These are phyloP conservation scores for Achatina immaculata DNA, from an alignment of 1,140 invertebrate species.

Conservation along the genomic window DNA sequence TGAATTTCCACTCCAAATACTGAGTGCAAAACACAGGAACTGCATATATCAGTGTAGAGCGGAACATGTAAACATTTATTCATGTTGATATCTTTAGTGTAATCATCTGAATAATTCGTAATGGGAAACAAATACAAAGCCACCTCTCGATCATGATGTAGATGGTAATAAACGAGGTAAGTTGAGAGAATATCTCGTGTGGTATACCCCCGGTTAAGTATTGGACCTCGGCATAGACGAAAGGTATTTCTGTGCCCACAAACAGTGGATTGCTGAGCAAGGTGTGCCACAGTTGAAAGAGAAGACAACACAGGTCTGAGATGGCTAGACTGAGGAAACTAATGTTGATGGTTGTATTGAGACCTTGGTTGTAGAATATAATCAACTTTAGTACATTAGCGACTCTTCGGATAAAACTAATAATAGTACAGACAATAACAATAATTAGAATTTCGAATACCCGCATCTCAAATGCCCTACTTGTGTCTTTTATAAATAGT, in stretches of 20 bases:
- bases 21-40: too few species aligned
- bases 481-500: too few species aligned
- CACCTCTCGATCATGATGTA: neutral
- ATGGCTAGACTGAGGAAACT: neutral
- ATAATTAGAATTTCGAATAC: too few species aligned
- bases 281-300: neutral
- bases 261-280: neutral
- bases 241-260: neutral
- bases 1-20: too few species aligned
- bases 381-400: conserved; percentile 1
- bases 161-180: neutral
- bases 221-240: neutral
- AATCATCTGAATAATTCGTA: neutral
- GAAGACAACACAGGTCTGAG: neutral
- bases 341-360: conserved; percentile 3
- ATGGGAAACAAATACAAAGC: neutral
- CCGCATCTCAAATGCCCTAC: too few species aligned
- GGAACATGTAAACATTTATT: too few species aligned
- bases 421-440: too few species aligned
- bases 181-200: neutral
- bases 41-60: too few species aligned
- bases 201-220: neutral
- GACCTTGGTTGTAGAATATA: neutral
- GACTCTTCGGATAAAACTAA: neutral
- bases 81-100: neutral